phyloP scores from a whole-genome alignment of 2,797 vertebrate species.

The Manis crassicaudata region DNA sequence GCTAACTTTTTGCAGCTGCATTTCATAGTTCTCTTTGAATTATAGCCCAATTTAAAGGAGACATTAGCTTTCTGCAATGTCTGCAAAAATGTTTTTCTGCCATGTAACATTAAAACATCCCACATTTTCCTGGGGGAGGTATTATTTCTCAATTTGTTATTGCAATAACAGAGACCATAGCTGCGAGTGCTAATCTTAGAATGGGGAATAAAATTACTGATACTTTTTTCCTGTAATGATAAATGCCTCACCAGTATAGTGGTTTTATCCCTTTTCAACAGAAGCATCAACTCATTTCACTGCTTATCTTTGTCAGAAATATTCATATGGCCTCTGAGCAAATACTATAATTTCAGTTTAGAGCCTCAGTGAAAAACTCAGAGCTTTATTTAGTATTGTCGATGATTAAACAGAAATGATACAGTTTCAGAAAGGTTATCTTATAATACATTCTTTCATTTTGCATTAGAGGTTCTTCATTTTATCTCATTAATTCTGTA shows the following conservation, averaged over 20 bases:
- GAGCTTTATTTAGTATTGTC: conserved; percentile 40
- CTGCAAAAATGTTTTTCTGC: conserved; percentile 72
- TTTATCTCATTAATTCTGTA: conserved; percentile 9
- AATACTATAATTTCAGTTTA: conserved; percentile 49
- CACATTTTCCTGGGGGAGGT: conserved; percentile 68
- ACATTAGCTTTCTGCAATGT: conserved; percentile 69
- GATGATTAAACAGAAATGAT: conserved; percentile 2
- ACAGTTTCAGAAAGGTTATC: conserved; percentile 14
- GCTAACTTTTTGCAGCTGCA: conserved; percentile 43
- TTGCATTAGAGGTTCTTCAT: neutral
- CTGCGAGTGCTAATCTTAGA: conserved; percentile 73
- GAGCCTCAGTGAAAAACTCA: conserved; percentile 31
- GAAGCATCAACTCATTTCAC: conserved; percentile 52
- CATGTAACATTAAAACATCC: conserved; percentile 69
- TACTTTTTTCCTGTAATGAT: conserved; percentile 64
- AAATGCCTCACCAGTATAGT: conserved; percentile 58
- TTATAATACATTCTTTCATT: neutral
- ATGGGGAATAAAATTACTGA: conserved; percentile 73
- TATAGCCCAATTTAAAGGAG: conserved; percentile 75
- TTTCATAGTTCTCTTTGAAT: conserved; percentile 75
- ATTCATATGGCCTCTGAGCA: conserved; percentile 47
- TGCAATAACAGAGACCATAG: conserved; percentile 67
- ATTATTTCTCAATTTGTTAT: conserved; percentile 80
- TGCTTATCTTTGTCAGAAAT: conserved; percentile 64
- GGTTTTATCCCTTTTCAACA: conserved; percentile 62